These are phyloP conservation scores for Hemiscyllium ocellatum DNA, from an alignment of 2,113 vertebrate genomes.

Conservation along the genomic window DNA sequence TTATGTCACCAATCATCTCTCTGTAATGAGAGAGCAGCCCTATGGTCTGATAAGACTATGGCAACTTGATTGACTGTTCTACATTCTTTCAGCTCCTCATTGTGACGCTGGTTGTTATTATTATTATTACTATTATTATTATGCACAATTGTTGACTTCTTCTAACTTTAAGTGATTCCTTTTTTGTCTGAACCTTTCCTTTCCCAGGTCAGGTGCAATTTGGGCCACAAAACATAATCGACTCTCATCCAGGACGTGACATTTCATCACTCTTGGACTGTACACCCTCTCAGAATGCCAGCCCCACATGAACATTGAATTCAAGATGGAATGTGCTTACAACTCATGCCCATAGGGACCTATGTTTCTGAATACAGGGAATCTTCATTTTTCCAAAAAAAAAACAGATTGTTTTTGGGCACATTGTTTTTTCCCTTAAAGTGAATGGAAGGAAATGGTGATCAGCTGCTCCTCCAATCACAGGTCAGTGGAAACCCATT, in stretches of 20 bases:
- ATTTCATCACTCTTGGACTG: neutral
- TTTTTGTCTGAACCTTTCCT: neutral
- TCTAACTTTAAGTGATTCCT: neutral
- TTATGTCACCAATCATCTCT: too few species aligned
- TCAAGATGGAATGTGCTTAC: neutral
- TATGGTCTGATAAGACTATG: too few species aligned
- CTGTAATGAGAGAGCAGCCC: too few species aligned
- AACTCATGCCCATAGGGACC: neutral
- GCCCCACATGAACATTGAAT: neutral
- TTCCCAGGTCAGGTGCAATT: neutral
- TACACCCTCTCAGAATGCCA: neutral
- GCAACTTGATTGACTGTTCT: too few species aligned
- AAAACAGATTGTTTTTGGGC: neutral
- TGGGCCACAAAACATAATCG: neutral
- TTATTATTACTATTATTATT: too few species aligned
- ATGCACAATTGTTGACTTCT: neutral
- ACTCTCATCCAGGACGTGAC: neutral
- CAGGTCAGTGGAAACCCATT: too few species aligned
- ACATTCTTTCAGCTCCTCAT: neutral
- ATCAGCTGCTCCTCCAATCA: too few species aligned
- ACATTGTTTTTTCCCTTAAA: too few species aligned
- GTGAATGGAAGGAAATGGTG: too few species aligned
- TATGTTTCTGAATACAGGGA: neutral
- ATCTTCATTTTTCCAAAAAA: neutral
- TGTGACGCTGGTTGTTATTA: neutral